Evolutionary conservation across 2,888 invertebrate genomes (phyloP).

Genomic region (Argyresthia albistria): DNA sequence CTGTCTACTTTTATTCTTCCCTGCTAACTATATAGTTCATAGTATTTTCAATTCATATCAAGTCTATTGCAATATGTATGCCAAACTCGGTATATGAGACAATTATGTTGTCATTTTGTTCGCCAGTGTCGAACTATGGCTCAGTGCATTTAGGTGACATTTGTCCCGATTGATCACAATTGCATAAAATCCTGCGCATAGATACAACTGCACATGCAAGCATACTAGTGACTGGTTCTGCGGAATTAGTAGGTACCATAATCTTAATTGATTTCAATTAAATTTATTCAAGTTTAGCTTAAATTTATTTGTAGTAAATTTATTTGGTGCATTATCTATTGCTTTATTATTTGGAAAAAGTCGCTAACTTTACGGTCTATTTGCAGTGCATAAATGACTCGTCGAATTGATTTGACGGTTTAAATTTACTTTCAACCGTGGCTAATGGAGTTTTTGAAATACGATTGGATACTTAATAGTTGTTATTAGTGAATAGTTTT

Average conservation of each 20-base stretch:
- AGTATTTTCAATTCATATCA: no score
- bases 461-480: no score
- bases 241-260: no score
- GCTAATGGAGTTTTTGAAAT: background rate
- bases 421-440: conserved; percentile 20
- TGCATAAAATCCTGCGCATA: conserved; percentile 35
- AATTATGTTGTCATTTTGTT: conserved; percentile 33
- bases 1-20: no score
- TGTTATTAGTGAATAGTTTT: no score
- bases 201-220: conserved; percentile 11
- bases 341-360: conserved; percentile 19
- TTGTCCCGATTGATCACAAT: conserved; percentile 38
- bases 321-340: no score
- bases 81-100: background rate
- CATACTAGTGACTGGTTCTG: no score
- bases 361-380: conserved; percentile 54
- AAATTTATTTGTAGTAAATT: no score
- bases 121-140: conserved; percentile 40
- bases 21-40: no score
- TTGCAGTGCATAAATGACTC: conserved; percentile 53
- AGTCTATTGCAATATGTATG: no score
- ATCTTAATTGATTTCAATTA: no score
- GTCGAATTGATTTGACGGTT: conserved; percentile 50
- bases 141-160: conserved; percentile 32
- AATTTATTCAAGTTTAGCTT: no score